Conservation (phyloP, 2,113 vertebrate species). For the Riparia riparia region DNA sequence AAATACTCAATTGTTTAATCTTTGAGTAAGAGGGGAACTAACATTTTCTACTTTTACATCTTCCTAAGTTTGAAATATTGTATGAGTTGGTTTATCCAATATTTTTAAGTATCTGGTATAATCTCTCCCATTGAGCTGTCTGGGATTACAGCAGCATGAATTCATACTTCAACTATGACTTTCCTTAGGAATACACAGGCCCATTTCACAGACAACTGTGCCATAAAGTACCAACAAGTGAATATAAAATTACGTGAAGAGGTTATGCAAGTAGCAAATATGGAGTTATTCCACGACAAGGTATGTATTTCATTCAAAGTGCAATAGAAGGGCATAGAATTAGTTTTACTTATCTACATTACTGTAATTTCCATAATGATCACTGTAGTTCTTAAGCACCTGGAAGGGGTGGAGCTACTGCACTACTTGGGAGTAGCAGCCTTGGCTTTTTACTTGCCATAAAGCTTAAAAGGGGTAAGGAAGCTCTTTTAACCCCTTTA, state of each 20-base stretch:
- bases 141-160: background rate
- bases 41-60: background rate
- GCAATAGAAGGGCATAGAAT: background rate
- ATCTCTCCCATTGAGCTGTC: background rate
- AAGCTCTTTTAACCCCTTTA: background rate
- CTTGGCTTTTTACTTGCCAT: background rate
- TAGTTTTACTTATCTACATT: background rate
- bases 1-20: background rate
- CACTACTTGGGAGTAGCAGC: background rate
- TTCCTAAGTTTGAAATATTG: background rate
- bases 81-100: background rate
- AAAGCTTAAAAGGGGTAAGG: background rate
- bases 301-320: background rate
- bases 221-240: background rate
- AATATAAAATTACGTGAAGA: background rate
- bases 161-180: background rate
- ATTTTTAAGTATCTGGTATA: background rate
- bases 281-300: background rate
- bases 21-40: background rate
- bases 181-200: background rate
- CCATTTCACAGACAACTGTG: background rate
- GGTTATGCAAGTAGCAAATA: background rate
- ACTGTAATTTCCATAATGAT: background rate
- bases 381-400: background rate
- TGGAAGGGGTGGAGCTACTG: background rate